Base-by-base conservation (phyloP, 2,888 invertebrate genomes). In the Papilio gigon region DNA sequence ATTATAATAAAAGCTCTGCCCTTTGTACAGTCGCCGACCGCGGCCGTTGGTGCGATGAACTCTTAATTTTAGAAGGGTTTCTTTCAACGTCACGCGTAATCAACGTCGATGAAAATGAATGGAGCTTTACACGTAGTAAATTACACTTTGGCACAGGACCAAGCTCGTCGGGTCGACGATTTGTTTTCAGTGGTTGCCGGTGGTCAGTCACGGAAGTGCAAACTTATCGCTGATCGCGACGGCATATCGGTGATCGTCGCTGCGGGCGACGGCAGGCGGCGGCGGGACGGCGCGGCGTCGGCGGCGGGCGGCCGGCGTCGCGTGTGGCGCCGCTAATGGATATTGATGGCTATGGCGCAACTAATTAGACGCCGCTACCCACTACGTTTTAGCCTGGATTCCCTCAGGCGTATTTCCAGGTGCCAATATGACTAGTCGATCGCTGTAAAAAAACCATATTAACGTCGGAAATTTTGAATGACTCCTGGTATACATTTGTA, bases 291-390 rank as follows among this genome's bases (percentile, higher is more conserved):
- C 74, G 76, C 73, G 76, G 76, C 76, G 69, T 71, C 73, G 72
- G 67, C 59, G 66, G 66, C 63, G 77, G 76, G 62, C 72, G 75
- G 70, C 76, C 72, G 79, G 73, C 81, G 85, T 90, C 87, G 91
- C 90, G 91, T 90, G 91, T 81, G 89, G 90, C 89, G 90, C 90
- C 90, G 77, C 82, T 91, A 90, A 91, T 90, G 89, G 90, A 90
- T 89, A 91, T 92, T 89, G 91, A 91, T 90, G 90, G 87, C 85
- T 82, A 84, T 84, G 84, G 84, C 83, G 84, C 85, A 84, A 86
- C 90, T 90, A 91, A 91, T 90, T 91, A 89, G 81, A 85, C 84
- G 76, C 73, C 74, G 47, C 68, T 72, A 72, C 82, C 81, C 79
- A 79, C 82, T 78, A 83, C 83, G 70, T 74, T 74, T 72, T 80